Evolutionary conservation across 1,140 invertebrate genomes (phyloP).

Genomic region (Leucophenga varia): DNA sequence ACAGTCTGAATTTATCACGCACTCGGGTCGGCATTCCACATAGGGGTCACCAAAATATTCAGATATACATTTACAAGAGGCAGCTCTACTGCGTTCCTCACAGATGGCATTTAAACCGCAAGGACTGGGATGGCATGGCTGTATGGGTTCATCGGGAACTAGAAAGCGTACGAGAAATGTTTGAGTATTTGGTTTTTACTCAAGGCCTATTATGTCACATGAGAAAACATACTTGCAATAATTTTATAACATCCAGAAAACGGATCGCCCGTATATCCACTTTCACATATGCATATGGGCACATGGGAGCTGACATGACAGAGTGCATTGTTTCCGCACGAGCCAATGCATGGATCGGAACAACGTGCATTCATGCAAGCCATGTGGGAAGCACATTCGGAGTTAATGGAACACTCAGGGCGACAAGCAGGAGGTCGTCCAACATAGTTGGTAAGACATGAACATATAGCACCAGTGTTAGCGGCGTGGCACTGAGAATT

Average conservation of each 20-base stretch:
- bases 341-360: slow-evolving; percentile 71
- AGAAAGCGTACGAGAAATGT: slow-evolving; percentile 20
- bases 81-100: slow-evolving; percentile 70
- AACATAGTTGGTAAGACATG: slow-evolving; percentile 67
- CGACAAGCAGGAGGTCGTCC: slow-evolving; percentile 72
- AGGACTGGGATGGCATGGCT: slow-evolving; percentile 67
- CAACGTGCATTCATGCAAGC: slow-evolving; percentile 71
- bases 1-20: slow-evolving; percentile 78
- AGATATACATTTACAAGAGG: slow-evolving; percentile 69
- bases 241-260: slow-evolving; percentile 66
- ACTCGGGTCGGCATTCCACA: slow-evolving; percentile 73
- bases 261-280: slow-evolving; percentile 72
- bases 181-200: not conserved
- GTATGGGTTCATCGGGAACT: slow-evolving; percentile 57
- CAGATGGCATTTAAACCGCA: slow-evolving; percentile 82
- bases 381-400: slow-evolving; percentile 67
- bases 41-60: slow-evolving; percentile 74
- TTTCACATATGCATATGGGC: slow-evolving; percentile 68
- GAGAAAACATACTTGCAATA: slow-evolving; percentile 58
- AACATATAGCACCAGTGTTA: slow-evolving; percentile 65
- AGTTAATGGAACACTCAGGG: slow-evolving; percentile 71
- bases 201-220: not conserved
- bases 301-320: slow-evolving; percentile 72
- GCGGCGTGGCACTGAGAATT: slow-evolving; percentile 66
- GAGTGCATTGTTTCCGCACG: slow-evolving; percentile 68